phyloP scores from a whole-genome alignment of 1,140 invertebrate genomes.

The Pissodes strobi region DNA sequence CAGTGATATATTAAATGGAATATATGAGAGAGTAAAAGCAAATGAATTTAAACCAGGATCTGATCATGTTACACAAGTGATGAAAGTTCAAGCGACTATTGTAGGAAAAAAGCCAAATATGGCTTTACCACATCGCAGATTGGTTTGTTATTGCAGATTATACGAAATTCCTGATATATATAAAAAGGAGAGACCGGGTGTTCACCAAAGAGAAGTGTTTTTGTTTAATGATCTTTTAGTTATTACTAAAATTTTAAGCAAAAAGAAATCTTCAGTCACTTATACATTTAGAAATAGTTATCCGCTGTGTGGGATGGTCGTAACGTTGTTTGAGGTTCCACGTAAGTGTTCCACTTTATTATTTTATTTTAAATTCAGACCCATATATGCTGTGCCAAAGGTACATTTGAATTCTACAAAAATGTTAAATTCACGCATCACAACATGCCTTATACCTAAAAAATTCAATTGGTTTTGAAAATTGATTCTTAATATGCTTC shows the following conservation, averaged over 20 bases:
- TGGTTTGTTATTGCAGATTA: conserved; percentile 98
- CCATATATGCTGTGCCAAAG: too few relatives aligned
- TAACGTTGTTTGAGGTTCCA: conserved; percentile 88
- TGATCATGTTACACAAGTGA: conserved; percentile 97
- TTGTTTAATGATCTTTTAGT: conserved; percentile 98
- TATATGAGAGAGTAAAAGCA: conserved; percentile 94
- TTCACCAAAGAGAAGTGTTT: conserved; percentile 98
- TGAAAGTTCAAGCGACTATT: conserved; percentile 96
- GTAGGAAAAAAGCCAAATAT: conserved; percentile 96
- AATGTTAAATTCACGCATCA: too few relatives aligned
- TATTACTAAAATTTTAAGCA: conserved; percentile 95
- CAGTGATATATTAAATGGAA: conserved; percentile 87
- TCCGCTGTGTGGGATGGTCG: conserved; percentile 88
- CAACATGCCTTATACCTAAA: too few relatives aligned
- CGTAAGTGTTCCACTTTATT: too few relatives aligned
- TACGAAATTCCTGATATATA: conserved; percentile 97
- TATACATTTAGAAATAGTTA: conserved; percentile 95
- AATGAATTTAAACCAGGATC: conserved; percentile 96
- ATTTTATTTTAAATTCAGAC: too few relatives aligned
- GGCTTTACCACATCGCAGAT: conserved; percentile 89
- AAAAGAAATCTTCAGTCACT: conserved; percentile 95
- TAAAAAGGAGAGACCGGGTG: conserved; percentile 93
- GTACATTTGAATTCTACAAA: too few relatives aligned
- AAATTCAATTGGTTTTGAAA: too few relatives aligned
- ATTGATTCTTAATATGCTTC: too few relatives aligned